Base-by-base conservation (phyloP, 2,113 vertebrate genomes). In the Opisthocomus hoazin region DNA sequence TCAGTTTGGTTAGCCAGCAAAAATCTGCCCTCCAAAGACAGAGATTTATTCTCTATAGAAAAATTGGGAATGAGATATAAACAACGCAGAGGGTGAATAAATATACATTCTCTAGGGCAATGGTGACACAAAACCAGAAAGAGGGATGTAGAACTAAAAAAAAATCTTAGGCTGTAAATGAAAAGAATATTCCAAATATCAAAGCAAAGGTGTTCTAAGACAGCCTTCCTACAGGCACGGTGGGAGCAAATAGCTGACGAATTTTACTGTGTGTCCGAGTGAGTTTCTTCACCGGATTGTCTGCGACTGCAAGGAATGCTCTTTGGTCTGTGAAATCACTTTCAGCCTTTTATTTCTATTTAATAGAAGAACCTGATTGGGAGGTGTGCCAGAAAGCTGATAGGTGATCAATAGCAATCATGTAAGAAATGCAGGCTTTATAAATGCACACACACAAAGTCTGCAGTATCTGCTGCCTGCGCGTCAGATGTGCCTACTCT, bases 311-410 rank as follows among this genome's bases (percentile, higher is more conserved):
- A 86, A 84, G 11, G 48, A 71, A 83, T 68, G 15, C 15, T 86
- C 45, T 83, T 77, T 73, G 21, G 39, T 64, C 61, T 83, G 20
- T 80, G 48, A 85, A 95, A 66, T 70, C 15, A 46, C 26, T 82
- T 89, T 41, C 51, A 81, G 18, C 12, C 24, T 69, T 88, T 94
- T 58, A n/a, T 61, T 76, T 8, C 3, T 81, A 12, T 81, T 84
- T 94, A 82, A 78, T 51, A 26, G 6, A 84, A 56, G 29, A 87
- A 71, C 57, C 39, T 83, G 54, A 83, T 36, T 73, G 53, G 61
- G 56, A 82, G 3, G 5, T 43, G 20, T 75, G 46, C 26, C 26
- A 61, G 36, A 81, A 71, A 54, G 64, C 51, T 0, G 0, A 48
- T 68, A 24, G 5, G 6, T 53, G 53, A 75, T 71, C 4, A 2